Conservation (phyloP, 2,113 vertebrate species). For the Hippocampus guttulatus region DNA sequence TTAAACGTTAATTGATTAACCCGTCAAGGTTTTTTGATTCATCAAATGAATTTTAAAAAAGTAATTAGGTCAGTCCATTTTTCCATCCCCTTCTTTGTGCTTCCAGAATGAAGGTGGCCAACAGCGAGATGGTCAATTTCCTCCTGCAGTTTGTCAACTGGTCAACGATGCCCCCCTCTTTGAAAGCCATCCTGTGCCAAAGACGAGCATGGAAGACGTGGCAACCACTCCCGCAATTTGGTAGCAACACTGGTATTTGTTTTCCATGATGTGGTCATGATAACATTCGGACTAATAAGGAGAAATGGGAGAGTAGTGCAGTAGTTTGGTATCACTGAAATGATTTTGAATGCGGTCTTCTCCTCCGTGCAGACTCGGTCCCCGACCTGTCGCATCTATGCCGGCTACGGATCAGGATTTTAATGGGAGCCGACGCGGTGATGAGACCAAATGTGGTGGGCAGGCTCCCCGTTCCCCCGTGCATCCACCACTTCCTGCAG, state of each 20-base stretch:
- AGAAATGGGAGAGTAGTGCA: too few relatives aligned
- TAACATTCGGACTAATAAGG: too few relatives aligned
- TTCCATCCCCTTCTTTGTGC: slow-evolving; percentile 4
- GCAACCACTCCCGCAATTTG: slow-evolving; percentile 65
- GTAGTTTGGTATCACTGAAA: too few relatives aligned
- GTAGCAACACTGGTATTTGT: slow-evolving; percentile 52
- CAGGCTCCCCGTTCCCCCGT: slow-evolving; percentile 61
- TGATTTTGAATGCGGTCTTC: not conserved
- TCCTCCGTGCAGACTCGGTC: slow-evolving; percentile 44
- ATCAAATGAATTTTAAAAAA: not conserved
- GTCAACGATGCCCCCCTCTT: slow-evolving; percentile 67
- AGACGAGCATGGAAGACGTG: slow-evolving; percentile 62
- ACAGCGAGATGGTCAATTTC: slow-evolving; percentile 70
- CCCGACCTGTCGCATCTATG: slow-evolving; percentile 67
- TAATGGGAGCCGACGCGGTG: slow-evolving; percentile 55
- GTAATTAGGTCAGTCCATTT: not conserved
- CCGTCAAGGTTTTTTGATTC: too few relatives aligned
- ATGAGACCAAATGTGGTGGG: slow-evolving; percentile 50
- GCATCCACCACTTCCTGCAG: slow-evolving; percentile 59
- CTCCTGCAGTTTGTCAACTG: slow-evolving; percentile 84
- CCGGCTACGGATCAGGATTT: slow-evolving; percentile 53
- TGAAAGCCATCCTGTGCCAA: slow-evolving; percentile 67
- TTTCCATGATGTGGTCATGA: not conserved
- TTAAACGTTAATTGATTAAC: too few relatives aligned
- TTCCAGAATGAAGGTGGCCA: slow-evolving; percentile 70